These are phyloP conservation scores for Cardiocondyla obscurior DNA, from an alignment of 1,140 invertebrate species.

Conservation along the genomic window DNA sequence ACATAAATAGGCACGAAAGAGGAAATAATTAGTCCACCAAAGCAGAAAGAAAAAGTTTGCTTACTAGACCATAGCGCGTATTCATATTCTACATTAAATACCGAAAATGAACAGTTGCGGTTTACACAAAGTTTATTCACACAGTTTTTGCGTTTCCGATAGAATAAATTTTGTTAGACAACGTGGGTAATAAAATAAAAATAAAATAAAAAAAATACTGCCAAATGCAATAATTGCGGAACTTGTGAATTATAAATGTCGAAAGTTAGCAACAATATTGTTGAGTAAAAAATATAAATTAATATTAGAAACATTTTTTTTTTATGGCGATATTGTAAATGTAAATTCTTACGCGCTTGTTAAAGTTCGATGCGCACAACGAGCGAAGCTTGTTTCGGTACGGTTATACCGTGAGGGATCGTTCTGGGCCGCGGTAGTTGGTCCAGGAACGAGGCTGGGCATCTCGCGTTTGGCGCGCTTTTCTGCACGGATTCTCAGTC, in stretches of 20 bases:
- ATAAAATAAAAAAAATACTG: neutral
- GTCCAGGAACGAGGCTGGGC: slow-evolving; percentile 20
- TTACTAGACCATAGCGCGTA: slow-evolving; percentile 28
- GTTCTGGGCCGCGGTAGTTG: neutral
- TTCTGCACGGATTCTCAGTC: slow-evolving; percentile 72
- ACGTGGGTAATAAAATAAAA: neutral
- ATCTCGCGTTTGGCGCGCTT: slow-evolving; percentile 67
- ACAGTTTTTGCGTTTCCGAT: neutral
- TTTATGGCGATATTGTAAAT: neutral
- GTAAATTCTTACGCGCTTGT: no score
- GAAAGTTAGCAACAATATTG: neutral
- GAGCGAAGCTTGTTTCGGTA: neutral
- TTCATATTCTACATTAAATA: slow-evolving; percentile 20
- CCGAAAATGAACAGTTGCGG: neutral
- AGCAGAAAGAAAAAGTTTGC: slow-evolving; percentile 1
- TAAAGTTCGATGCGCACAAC: no score
- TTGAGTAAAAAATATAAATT: no score
- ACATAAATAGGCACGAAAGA: slow-evolving; percentile 15
- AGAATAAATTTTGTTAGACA: neutral
- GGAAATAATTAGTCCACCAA: slow-evolving; percentile 39
- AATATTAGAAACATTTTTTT: no score
- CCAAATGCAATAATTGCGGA: neutral
- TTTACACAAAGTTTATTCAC: neutral
- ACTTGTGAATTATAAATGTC: neutral
- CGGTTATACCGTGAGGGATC: slow-evolving; percentile 5